phyloP scores from a whole-genome alignment of 2,888 invertebrate species.

The Coleophora flavipennella region DNA sequence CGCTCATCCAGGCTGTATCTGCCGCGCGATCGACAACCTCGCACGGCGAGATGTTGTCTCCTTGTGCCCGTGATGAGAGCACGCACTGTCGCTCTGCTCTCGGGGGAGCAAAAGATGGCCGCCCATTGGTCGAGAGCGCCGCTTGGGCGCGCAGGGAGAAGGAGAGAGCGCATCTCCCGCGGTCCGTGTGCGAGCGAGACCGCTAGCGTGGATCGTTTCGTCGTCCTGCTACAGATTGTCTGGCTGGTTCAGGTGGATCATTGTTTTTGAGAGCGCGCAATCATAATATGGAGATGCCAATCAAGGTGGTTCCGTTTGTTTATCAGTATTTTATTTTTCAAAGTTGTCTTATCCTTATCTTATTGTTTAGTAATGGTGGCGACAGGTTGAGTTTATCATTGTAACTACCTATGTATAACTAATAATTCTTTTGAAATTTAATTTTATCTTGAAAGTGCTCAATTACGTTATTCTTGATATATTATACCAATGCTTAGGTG shows the following conservation, averaged over 20 bases:
- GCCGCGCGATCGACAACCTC: slow-evolving; percentile 62
- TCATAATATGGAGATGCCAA: slow-evolving; percentile 65
- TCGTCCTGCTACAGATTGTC: slow-evolving; percentile 57
- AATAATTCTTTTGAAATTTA: not conserved
- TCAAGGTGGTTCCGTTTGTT: slow-evolving; percentile 34
- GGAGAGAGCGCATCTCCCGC: slow-evolving; percentile 59
- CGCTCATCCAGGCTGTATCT: slow-evolving; percentile 35
- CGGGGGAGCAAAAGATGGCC: slow-evolving; percentile 70
- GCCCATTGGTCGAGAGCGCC: slow-evolving; percentile 66
- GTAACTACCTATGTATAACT: too few relatives aligned
- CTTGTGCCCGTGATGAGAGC: slow-evolving; percentile 66
- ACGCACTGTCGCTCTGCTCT: slow-evolving; percentile 72
- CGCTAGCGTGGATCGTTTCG: slow-evolving; percentile 54
- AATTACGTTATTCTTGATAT: too few relatives aligned
- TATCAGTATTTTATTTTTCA: slow-evolving; percentile 28
- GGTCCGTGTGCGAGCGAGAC: slow-evolving; percentile 52
- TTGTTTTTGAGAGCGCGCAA: slow-evolving; percentile 50
- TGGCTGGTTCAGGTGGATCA: slow-evolving; percentile 59
- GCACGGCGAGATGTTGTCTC: slow-evolving; percentile 67
- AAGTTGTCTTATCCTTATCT: slow-evolving; percentile 26
- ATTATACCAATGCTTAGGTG: slow-evolving; percentile 10
- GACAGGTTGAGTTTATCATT: not conserved
- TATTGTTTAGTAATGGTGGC: not conserved
- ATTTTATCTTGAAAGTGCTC: slow-evolving; percentile 10
- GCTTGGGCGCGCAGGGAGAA: slow-evolving; percentile 52